These are phyloP conservation scores for Syrphus vitripennis DNA, from an alignment of 2,888 invertebrate species.

Conservation along the genomic window DNA sequence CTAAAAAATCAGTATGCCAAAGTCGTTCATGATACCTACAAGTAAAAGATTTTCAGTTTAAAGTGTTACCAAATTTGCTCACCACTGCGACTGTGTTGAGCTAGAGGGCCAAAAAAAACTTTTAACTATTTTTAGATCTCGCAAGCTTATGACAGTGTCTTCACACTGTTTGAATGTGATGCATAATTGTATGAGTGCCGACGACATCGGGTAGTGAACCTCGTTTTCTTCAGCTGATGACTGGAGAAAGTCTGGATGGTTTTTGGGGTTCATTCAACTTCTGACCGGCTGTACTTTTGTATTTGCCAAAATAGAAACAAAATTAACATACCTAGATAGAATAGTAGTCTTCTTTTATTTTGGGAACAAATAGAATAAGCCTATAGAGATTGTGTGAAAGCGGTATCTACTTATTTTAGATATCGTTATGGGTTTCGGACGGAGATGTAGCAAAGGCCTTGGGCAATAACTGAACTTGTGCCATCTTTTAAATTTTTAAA, in stretches of 20 bases:
- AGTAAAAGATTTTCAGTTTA: not conserved
- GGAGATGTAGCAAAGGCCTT: not conserved
- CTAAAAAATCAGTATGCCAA: conserved; percentile 53
- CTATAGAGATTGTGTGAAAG: conserved; percentile 65
- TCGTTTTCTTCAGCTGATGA: conserved; percentile 73
- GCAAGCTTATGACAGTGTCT: conserved; percentile 48
- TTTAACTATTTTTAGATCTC: conserved; percentile 54
- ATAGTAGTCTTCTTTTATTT: conserved; percentile 40
- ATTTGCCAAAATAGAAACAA: conserved; percentile 69
- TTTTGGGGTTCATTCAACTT: conserved; percentile 72
- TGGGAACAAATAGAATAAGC: conserved; percentile 50
- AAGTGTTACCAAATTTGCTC: conserved; percentile 60
- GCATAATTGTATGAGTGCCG: not conserved
- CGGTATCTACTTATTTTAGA: not conserved
- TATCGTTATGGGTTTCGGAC: conserved; percentile 50
- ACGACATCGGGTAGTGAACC: conserved; percentile 63
- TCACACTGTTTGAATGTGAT: not conserved
- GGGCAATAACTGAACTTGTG: conserved; percentile 5
- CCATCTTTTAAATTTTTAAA: not conserved
- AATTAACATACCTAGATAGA: not conserved
- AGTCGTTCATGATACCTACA: not conserved
- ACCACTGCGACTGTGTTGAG: conserved; percentile 28
- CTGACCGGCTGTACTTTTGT: conserved; percentile 25
- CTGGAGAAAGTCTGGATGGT: conserved; percentile 74
- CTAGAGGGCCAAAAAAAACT: conserved; percentile 37